These are phyloP conservation scores for Pycnomerus fuliginosus DNA, from an alignment of 2,888 invertebrate species.

Conservation along the genomic window DNA sequence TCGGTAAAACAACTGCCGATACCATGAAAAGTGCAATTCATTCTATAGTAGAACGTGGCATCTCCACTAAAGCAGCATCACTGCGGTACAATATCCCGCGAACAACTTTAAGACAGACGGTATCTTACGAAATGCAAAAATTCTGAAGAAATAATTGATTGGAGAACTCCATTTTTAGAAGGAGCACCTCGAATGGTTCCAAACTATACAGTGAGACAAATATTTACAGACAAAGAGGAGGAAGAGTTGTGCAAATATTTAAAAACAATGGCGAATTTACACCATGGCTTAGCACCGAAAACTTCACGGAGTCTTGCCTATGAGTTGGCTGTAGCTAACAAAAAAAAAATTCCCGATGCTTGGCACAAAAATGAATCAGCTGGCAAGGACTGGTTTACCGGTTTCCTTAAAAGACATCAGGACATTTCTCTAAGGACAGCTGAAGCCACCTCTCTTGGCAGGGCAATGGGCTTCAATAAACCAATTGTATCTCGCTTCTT, in stretches of 20 bases:
- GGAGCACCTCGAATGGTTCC: background rate
- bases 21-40: too few species aligned
- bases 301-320: background rate
- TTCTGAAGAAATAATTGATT: background rate
- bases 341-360: background rate
- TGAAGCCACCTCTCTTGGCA: background rate
- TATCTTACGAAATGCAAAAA: background rate
- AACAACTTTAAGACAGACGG: background rate
- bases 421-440: background rate
- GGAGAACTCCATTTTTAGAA: background rate
- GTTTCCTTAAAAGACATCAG: background rate
- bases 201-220: background rate
- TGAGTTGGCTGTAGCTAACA: background rate
- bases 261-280: background rate
- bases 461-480: conserved; percentile 2
- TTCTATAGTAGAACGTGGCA: too few species aligned
- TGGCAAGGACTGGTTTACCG: background rate
- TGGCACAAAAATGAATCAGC: background rate
- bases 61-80: conserved; percentile 1
- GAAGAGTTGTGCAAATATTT: background rate
- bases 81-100: background rate
- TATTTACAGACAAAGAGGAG: background rate
- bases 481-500: background rate
- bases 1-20: too few species aligned
- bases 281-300: conserved; percentile 1